Evolutionary conservation across 1,140 invertebrate species (phyloP), one percentile per base, ranked within the genome.

Genomic region (Sitobion miscanthi): DNA sequence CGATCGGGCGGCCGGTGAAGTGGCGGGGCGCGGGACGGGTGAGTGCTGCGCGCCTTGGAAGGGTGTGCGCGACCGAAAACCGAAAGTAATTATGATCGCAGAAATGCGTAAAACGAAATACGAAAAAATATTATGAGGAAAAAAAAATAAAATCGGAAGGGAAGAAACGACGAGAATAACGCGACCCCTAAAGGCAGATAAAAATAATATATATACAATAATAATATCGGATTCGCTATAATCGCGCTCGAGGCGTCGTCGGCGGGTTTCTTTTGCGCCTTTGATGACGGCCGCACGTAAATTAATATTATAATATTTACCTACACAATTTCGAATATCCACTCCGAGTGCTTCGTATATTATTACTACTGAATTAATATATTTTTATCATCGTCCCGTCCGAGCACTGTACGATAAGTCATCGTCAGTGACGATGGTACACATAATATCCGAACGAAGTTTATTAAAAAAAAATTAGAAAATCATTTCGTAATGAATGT

Each of bases 41-140:
- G 87, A 30, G 45, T 9, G 35, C 35, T 9, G 35, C 35, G 57
- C 54, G 25, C 38, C 20, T 35, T 2, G 47, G n/a, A 35, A 82
- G 90, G 90, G 90, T 21, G 77, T 47, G 47, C 91, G 69, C 62
- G 69, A 49, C 69, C 38, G 69, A 91, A 91, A 83, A 91, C 38
- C 89, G 38, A 91, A 91, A 91, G 90, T 77, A 91, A 91, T 77
- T 47, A 86, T 47, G 25, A 86, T 86, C 42, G 83, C 38, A 85
- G 88, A 52, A 57, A 62, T 25, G 54, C 35, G 38, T 25, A 90
- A 90, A 90, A 35, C 30, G 87, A 54, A 89, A 77, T 89, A 11
- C 25, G n/a, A 54, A 89, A 52, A 52, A 89, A 89, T 89, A 23
- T 11, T 30, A 35, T 9, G 49, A 89, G 45, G 49, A 54, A 35